Evolutionary conservation across 2,888 invertebrate species (phyloP).

Genomic region (Eristalinus sepulchralis): DNA sequence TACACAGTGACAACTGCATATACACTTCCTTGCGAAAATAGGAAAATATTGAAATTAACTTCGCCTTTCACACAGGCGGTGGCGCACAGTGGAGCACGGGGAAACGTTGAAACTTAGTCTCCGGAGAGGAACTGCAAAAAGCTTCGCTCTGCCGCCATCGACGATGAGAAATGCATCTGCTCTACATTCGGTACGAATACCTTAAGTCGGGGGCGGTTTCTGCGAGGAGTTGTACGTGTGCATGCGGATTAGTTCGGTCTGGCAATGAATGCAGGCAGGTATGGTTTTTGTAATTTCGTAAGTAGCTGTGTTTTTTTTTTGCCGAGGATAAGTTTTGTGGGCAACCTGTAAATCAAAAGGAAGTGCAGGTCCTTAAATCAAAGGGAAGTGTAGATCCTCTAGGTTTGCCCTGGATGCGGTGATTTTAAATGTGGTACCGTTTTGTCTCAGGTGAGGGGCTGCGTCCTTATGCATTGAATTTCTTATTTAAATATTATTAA

Average conservation of each 20-base stretch:
- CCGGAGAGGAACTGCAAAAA: not conserved
- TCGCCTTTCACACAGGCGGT: slow-evolving; percentile 8
- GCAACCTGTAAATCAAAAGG: not conserved
- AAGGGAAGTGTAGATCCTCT: not conserved
- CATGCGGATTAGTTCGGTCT: not conserved
- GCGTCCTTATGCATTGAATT: not conserved
- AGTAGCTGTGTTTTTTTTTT: not conserved
- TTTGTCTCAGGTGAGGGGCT: not conserved
- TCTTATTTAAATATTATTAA: not conserved
- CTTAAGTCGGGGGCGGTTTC: not conserved
- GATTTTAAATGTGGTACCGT: not conserved
- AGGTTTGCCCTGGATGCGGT: not conserved
- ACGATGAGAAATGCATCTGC: not conserved
- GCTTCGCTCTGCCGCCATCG: not conserved
- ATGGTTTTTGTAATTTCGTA: not conserved
- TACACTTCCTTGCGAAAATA: slow-evolving; percentile 46
- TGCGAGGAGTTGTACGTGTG: not conserved
- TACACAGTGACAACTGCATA: slow-evolving; percentile 16
- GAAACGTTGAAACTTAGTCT: not conserved
- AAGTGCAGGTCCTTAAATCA: too few relatives aligned
- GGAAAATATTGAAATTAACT: slow-evolving; percentile 66
- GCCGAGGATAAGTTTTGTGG: not conserved
- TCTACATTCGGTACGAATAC: not conserved
- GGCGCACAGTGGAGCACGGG: not conserved
- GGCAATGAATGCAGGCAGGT: not conserved